Conservation (phyloP, 2,888 invertebrate species). For the Dromius quadrimaculatus region DNA sequence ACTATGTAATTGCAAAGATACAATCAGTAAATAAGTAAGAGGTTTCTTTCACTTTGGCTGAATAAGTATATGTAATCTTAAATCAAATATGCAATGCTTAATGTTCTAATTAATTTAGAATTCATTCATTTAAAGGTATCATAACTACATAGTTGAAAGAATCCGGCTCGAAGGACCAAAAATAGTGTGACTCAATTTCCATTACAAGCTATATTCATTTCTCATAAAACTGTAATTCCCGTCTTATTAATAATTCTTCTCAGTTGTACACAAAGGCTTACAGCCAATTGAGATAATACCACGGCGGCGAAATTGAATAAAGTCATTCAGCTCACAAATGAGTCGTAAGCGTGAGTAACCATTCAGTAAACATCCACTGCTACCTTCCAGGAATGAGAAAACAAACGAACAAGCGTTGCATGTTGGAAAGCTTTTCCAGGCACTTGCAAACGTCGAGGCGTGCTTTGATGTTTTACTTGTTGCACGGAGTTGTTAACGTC, state of each 20-base stretch:
- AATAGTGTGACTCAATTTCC: not conserved
- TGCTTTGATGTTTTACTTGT: constrained; percentile 24
- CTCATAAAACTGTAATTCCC: not conserved
- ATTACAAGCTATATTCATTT: not conserved
- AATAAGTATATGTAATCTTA: not conserved
- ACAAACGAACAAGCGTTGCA: constrained; percentile 15
- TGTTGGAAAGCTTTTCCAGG: not conserved
- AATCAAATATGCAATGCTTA: not conserved
- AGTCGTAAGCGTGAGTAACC: not conserved
- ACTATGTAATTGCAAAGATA: constrained; percentile 9
- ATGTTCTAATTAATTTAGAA: not conserved
- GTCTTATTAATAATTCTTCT: not conserved
- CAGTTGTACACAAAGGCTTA: too few relatives aligned
- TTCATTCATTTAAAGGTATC: not conserved
- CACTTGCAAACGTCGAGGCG: not conserved
- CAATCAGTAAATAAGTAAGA: not conserved
- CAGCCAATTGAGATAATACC: constrained; percentile 13
- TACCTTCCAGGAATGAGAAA: not conserved
- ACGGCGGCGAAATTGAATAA: not conserved
- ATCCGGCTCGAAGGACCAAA: not conserved
- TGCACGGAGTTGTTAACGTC: not conserved
- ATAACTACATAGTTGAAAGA: too few relatives aligned
- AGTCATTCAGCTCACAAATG: constrained; percentile 13
- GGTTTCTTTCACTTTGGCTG: not conserved
- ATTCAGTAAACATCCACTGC: not conserved